These are phyloP conservation scores for Tetranychus urticae DNA, from an alignment of 1,140 invertebrate species.

Conservation along the genomic window DNA sequence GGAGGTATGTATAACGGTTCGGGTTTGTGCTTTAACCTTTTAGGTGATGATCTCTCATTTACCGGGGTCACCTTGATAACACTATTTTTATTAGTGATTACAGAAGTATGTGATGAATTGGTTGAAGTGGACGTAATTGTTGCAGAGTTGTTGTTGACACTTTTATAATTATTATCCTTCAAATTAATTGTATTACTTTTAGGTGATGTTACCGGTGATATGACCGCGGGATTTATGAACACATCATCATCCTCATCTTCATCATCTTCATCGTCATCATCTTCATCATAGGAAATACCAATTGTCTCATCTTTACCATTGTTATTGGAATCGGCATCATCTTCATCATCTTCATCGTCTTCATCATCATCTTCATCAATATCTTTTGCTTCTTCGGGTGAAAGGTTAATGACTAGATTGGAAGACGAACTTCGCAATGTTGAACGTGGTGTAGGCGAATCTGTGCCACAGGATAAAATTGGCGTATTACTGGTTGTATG, in stretches of 20 bases:
- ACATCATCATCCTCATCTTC: conserved; percentile 37
- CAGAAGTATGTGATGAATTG: background rate
- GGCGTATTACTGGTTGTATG: too few species aligned
- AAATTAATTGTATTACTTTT: conserved; percentile 11
- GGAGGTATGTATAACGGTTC: conserved; percentile 31
- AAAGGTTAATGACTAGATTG: background rate
- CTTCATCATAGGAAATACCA: background rate
- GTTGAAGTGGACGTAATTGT: background rate
- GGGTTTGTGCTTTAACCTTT: conserved; percentile 33
- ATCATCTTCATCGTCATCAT: conserved; percentile 19
- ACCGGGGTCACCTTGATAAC: conserved; percentile 3
- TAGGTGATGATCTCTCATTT: conserved; percentile 19
- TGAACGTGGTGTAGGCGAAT: background rate
- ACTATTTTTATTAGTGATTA: background rate
- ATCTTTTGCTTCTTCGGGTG: background rate
- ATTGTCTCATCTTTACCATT: too few species aligned
- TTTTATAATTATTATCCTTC: background rate
- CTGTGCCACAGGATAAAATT: background rate
- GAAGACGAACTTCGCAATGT: background rate
- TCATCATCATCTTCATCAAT: conserved; percentile 18
- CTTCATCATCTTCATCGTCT: conserved; percentile 34
- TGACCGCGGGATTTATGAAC: conserved; percentile 42
- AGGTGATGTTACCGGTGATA: conserved; percentile 17
- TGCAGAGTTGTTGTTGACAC: background rate
- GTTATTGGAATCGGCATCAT: conserved; percentile 42